Base-by-base conservation (phyloP, 2,113 vertebrate species). In the Ptychochromis oligacanthus region DNA sequence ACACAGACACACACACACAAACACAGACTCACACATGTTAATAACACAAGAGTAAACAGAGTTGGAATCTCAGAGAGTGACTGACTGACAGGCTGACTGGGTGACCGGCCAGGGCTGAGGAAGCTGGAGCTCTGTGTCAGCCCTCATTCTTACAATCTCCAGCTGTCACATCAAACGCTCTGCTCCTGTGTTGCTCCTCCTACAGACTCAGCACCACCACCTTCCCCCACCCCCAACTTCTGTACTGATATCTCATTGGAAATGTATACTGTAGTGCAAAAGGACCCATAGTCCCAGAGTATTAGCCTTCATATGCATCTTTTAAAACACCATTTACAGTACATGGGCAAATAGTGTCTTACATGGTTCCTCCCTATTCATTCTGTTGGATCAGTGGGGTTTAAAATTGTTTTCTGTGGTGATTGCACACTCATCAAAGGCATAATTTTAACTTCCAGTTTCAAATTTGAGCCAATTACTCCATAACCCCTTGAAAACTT, bases 131-230 rank as follows among this genome's bases (percentile, higher is more conserved):
- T 89, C 91, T 60, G 93, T 93, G 93, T 95, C 93, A 92, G 87
- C 85, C 91, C 94, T 96, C 95, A 94, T 96, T 95, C 94, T 91
- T 88, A 94, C 94, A 90, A 96, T 96, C 94, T 95, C 91, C 95
- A 95, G 90, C 92, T 95, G 95, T 95, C 95, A 95, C 94, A 93
- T 96, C 94, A 96, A 94, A 94, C 94, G 87, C 89, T 89, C 82
- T 49, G 91, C 72, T 88, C 60, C 82, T 17, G 75, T 81, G 52
- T 59, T 43, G 79, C 91, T 67, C 90, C 75, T 59, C 88, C 88
- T 89, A 82, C 61, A 75, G 84, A 81, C 67, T 75, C 49, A 75
- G 18, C 76, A 34, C 49, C 22, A 62, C 58, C 81, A 62, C 82
- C 87, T 56, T 55, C 77, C 24, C 60, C 76, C 76, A 22, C 28